Evolutionary conservation across 2,888 invertebrate species (phyloP), one percentile per base, ranked within the genome.

Genomic region (Magallana nippona): DNA sequence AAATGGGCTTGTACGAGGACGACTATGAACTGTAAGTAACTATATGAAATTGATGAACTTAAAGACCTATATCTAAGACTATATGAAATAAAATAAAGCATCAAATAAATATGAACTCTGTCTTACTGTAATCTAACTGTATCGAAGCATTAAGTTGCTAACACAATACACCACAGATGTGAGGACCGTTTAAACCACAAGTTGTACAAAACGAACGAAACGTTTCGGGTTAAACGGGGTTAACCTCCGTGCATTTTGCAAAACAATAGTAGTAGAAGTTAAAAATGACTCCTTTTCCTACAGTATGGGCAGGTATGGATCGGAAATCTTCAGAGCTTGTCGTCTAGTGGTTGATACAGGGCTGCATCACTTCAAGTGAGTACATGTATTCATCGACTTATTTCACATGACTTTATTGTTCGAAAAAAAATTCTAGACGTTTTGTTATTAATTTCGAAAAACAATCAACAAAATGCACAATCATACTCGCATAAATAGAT

Each of bases 1-100:
- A 94, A 83, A 88, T 93, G 85, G 92, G 92, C 10, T 86, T 94
- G 1, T 94, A 93, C 88, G 87, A 92, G 32, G 91, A 93, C 82
- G 92, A 92, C 13, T 90, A 90, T 86, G 90, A 91, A 83, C 82
- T 91, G 92, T 93, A 89, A 92, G 91, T 89, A 57, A 27, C 27
- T 78, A 11, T 55, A 15, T n/a, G 3, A 2, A 32, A 3, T 3
- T 32, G 5, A 27, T 27, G n/a, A n/a, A n/a, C n/a, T n/a, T 2
- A 32, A 44, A 44, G 5, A 8, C 44, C 44, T 44, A 8, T 44
- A 44, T 44, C 44, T 44, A 5, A 27, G 5, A 44, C 8, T 44
- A 44, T 44, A 44, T 44, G 44, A 44, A 44, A 44, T 44, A 44
- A 27, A 44, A 44, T 5, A 44, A 44, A 44, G 8, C 0, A 44